Conservation (phyloP, 2,113 vertebrate genomes). For the Microtus oregoni region DNA sequence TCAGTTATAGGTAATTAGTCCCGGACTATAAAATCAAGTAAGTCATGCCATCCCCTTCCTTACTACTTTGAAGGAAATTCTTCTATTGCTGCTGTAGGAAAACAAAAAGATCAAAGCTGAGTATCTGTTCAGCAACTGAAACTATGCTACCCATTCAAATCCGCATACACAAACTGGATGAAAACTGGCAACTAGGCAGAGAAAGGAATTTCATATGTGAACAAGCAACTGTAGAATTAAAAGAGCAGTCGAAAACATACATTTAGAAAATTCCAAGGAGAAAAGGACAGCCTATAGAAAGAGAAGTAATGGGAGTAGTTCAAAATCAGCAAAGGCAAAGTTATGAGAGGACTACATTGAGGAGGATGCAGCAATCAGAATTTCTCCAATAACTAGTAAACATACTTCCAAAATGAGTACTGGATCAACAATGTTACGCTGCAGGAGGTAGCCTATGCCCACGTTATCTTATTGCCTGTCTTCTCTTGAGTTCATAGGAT, state of each 20-base stretch:
- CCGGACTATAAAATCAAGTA: constrained; percentile 1
- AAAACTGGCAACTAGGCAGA: not conserved
- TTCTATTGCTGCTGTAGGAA: not conserved
- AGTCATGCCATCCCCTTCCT: not conserved
- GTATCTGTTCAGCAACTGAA: not conserved
- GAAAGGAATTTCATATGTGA: not conserved
- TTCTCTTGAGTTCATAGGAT: constrained; percentile 90
- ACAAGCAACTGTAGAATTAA: not conserved
- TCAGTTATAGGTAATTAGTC: not conserved
- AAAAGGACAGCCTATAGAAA: not conserved
- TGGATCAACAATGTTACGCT: constrained; percentile 93
- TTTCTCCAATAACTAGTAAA: constrained; percentile 74
- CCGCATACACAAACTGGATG: not conserved
- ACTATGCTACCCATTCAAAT: not conserved
- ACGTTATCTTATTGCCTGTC: constrained; percentile 90
- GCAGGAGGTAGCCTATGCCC: constrained; percentile 92
- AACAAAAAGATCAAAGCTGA: not conserved
- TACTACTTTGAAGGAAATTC: not conserved
- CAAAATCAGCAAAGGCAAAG: not conserved
- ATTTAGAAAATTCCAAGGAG: not conserved
- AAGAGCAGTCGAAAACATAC: not conserved
- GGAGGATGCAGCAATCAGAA: not conserved
- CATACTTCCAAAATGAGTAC: constrained; percentile 96
- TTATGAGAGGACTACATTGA: not conserved
- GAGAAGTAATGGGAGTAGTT: not conserved